Evolutionary conservation across 1,140 invertebrate genomes (phyloP).

Genomic region (Heterodera schachtii): DNA sequence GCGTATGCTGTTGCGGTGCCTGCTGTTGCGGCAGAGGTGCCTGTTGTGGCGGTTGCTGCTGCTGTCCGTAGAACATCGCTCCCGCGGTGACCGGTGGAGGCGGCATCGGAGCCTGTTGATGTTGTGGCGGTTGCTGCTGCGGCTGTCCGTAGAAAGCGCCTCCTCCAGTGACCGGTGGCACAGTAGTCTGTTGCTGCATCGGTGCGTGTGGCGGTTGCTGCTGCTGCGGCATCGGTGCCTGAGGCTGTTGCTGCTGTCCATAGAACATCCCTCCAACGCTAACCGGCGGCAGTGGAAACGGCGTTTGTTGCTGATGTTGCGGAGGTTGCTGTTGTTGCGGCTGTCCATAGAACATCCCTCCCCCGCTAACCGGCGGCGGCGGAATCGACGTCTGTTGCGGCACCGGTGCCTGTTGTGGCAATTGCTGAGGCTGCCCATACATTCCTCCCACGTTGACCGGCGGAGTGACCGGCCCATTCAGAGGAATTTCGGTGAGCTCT

Average conservation of each 20-base stretch:
- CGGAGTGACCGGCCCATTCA: conserved; percentile 2
- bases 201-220: too few relatives aligned
- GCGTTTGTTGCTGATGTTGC: conserved; percentile 3
- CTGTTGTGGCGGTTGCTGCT: not conserved
- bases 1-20: too few relatives aligned
- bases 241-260: too few relatives aligned
- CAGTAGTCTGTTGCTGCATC: not conserved
- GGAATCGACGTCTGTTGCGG: conserved; percentile 21
- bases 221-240: too few relatives aligned
- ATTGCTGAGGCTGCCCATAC: conserved; percentile 32
- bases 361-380: not conserved
- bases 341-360: not conserved
- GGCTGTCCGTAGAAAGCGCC: not conserved
- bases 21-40: not conserved
- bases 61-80: not conserved
- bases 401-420: conserved; percentile 1
- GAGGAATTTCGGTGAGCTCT: not conserved
- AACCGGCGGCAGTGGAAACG: not conserved
- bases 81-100: not conserved
- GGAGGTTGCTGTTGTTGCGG: not conserved
- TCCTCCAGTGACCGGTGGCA: too few relatives aligned
- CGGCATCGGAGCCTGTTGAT: not conserved
- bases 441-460: not conserved
- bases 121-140: not conserved
- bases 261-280: too few relatives aligned